phyloP scores from a whole-genome alignment of 2,113 vertebrate species.

The Archilochus colubris region DNA sequence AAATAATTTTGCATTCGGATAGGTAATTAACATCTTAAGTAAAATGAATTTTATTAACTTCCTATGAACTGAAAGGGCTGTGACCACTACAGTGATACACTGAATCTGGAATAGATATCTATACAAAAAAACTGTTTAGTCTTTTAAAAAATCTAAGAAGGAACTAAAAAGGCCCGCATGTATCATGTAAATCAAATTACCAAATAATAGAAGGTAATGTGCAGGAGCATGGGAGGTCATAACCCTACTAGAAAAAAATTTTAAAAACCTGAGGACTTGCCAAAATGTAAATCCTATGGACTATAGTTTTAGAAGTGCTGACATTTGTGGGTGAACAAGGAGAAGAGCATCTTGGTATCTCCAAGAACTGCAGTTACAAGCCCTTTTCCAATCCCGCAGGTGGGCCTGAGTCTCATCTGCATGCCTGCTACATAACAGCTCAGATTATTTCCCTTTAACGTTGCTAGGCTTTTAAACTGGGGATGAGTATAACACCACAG shows the following conservation, averaged over 20 bases:
- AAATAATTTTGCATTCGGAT: not conserved
- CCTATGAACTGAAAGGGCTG: not conserved
- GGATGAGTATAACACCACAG: not conserved
- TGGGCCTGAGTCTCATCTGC: not conserved
- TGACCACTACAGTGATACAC: not conserved
- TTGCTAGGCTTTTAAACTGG: not conserved
- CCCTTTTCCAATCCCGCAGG: not conserved
- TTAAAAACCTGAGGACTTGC: not conserved
- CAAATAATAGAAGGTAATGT: not conserved
- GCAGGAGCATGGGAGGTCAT: not conserved
- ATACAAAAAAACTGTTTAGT: not conserved
- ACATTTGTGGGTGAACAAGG: not conserved
- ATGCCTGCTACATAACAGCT: not conserved
- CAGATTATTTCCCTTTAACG: not conserved
- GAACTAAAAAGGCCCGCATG: not conserved
- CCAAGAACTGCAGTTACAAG: not conserved
- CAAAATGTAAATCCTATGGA: accelerated
- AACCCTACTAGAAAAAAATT: not conserved
- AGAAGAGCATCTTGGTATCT: not conserved
- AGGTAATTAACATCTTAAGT: not conserved
- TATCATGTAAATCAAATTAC: not conserved
- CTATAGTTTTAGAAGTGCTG: not conserved
- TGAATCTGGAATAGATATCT: not conserved
- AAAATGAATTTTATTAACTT: not conserved
- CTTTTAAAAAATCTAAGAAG: not conserved